Percentiles rank a stretch among this genome's conserved stretches.
Evolutionary conservation across 1,140 invertebrate genomes (phyloP).

Genomic region (Aphidius ervi): DNA sequence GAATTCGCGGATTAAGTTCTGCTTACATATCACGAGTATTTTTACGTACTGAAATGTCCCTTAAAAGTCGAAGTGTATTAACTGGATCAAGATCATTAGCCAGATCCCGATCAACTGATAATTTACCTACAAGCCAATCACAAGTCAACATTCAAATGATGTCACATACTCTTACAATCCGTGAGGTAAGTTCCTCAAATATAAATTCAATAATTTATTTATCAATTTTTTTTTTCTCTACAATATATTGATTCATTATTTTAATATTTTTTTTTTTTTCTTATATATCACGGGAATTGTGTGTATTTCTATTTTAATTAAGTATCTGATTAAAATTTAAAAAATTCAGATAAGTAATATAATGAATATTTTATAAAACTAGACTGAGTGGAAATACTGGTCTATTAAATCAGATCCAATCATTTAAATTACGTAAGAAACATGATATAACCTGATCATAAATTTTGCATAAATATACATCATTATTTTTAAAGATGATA

Average conservation of each 20-base stretch:
- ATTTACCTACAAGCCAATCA: constrained; percentile 83
- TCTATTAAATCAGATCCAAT: too few relatives aligned
- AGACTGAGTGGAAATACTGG: too few relatives aligned
- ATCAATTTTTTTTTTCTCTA: constrained; percentile 3
- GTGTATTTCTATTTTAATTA: too few relatives aligned
- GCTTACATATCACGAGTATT: constrained; percentile 88
- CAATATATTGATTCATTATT: background rate
- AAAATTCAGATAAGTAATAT: too few relatives aligned
- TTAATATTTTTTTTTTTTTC: background rate
- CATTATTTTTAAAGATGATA: too few relatives aligned
- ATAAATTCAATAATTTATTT: constrained; percentile 17
- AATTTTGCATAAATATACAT: too few relatives aligned
- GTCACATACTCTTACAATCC: constrained; percentile 84
- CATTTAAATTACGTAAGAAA: too few relatives aligned
- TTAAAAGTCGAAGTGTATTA: constrained; percentile 74
- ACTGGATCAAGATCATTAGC: constrained; percentile 67
- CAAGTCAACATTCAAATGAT: constrained; percentile 92
- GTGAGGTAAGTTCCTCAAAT: constrained; percentile 66
- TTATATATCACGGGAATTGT: too few relatives aligned
- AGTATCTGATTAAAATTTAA: too few relatives aligned
- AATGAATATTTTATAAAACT: too few relatives aligned
- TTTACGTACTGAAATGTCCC: constrained; percentile 85
- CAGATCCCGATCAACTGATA: constrained; percentile 78
- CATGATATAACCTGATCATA: too few relatives aligned
- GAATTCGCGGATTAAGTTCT: constrained; percentile 82